Percentiles rank a stretch among this genome's conserved stretches.
phyloP scores from a whole-genome alignment of 1,140 invertebrate species.

The Portunus trituberculatus region DNA sequence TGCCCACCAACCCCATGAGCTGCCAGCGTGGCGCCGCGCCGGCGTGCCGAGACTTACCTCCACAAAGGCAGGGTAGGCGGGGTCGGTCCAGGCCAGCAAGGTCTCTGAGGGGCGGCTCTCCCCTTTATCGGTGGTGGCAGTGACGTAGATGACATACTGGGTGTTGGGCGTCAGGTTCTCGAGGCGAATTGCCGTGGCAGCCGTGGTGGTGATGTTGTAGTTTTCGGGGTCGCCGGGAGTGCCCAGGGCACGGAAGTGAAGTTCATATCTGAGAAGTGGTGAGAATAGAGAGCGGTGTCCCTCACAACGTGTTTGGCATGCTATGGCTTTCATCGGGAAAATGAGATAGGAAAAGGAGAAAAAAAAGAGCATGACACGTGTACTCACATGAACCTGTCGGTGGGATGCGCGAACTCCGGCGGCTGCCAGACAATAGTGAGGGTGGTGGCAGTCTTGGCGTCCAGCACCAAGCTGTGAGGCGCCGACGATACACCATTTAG shows the following conservation, averaged over 20 bases:
- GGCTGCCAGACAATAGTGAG: conserved; percentile 88
- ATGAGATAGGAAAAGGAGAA: neutral
- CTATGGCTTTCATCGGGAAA: neutral
- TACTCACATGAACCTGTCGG: conserved; percentile 84
- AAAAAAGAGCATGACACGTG: too few species aligned
- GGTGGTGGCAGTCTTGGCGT: conserved; percentile 73
- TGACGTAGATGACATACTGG: conserved; percentile 89
- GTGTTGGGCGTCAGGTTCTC: conserved; percentile 87
- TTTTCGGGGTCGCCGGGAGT: conserved; percentile 80
- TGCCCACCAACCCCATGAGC: too few species aligned
- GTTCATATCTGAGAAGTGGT: conserved; percentile 59
- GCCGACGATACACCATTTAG: conserved; percentile 84
- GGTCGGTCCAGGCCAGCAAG: conserved; percentile 91
- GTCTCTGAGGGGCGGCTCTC: conserved; percentile 88
- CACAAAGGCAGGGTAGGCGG: conserved; percentile 90
- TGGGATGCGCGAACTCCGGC: conserved; percentile 88
- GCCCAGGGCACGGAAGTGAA: conserved; percentile 69
- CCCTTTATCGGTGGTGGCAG: conserved; percentile 85
- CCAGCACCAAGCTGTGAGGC: conserved; percentile 88
- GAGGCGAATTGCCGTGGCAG: conserved; percentile 86
- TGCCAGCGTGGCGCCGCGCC: too few species aligned
- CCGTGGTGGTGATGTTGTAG: conserved; percentile 84
- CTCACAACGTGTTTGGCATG: neutral
- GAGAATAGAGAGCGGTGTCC: neutral
- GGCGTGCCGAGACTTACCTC: conserved; percentile 83